Conservation (phyloP, 53 echinoderm and acorn worm genomes). For the Antedon mediterranea region DNA sequence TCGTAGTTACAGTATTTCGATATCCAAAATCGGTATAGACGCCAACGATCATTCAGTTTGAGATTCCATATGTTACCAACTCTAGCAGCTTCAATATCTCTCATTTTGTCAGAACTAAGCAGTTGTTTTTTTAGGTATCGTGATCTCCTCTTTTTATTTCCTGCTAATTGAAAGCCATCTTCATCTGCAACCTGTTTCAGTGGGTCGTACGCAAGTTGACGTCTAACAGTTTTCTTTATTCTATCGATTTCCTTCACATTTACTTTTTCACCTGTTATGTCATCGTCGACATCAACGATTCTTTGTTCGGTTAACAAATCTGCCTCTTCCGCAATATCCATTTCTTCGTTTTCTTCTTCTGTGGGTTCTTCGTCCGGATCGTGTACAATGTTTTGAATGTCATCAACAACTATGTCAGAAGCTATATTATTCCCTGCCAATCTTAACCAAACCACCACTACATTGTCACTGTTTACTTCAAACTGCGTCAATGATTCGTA, state of each 20-base stretch:
- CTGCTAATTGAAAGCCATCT: conserved; percentile 30
- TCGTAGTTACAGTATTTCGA: conserved; percentile 17
- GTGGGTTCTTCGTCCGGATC: conserved; percentile 7
- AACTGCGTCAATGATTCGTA: conserved; percentile 23
- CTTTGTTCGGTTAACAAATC: conserved; percentile 38
- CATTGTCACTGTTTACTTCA: not conserved
- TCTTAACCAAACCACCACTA: conserved; percentile 14
- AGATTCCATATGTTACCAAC: conserved; percentile 47
- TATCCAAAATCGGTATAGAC: conserved; percentile 73
- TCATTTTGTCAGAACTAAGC: conserved; percentile 32
- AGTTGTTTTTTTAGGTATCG: conserved; percentile 34
- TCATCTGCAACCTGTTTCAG: not conserved
- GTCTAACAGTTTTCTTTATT: not conserved
- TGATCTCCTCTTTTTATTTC: conserved; percentile 15
- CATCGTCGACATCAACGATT: conserved; percentile 33
- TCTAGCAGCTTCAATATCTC: conserved; percentile 15
- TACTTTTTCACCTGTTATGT: not conserved
- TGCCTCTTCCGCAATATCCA: conserved; percentile 49
- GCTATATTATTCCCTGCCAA: not conserved
- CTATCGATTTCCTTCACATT: not conserved
- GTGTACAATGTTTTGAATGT: conserved; percentile 11
- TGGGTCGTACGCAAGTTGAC: not conserved
- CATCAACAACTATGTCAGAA: conserved; percentile 9
- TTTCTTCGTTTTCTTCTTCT: conserved; percentile 27
- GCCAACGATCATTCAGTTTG: conserved; percentile 34